A percentile compares a stretch with the other conserved stretches of the same genome.
These are phyloP conservation scores for Hapalemur alaotrensis DNA, from an alignment of 2,797 vertebrate genomes.

Conservation along the genomic window DNA sequence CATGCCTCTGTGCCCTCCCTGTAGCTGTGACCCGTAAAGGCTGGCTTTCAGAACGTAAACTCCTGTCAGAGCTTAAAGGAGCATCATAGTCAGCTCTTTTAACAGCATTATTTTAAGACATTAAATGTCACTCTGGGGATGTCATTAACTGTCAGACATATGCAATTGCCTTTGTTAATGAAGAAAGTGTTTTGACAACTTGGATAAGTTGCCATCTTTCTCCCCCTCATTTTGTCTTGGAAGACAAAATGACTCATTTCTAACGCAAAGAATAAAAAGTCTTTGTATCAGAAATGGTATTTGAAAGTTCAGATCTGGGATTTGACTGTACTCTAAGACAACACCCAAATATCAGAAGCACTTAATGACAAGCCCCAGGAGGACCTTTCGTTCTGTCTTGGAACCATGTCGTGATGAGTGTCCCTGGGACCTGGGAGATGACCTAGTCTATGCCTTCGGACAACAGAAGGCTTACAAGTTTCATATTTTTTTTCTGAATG, in stretches of 20 bases:
- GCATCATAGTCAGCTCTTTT: not conserved
- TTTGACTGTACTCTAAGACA: not conserved
- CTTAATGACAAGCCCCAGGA: not conserved
- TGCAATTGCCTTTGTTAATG: not conserved
- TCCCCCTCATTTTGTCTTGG: not conserved
- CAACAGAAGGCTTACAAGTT: not conserved
- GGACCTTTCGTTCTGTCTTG: not conserved
- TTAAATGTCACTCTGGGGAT: not conserved
- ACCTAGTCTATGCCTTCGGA: not conserved
- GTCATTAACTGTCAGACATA: not conserved
- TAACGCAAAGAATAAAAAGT: not conserved
- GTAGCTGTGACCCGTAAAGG: accelerated
- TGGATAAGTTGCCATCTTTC: not conserved
- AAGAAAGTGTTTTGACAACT: slow-evolving; percentile 16
- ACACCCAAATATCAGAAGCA: not conserved
- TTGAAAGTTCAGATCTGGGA: not conserved
- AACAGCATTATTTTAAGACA: not conserved
- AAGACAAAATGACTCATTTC: not conserved
- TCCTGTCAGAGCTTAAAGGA: not conserved
- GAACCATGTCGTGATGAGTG: not conserved
- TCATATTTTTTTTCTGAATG: not conserved
- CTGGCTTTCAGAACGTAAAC: not conserved
- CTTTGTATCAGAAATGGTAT: not conserved
- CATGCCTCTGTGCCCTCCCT: not conserved
- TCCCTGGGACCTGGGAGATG: not conserved